Percentiles rank a stretch among this genome's conserved stretches.
These are phyloP conservation scores for Lasiommata megera DNA, from an alignment of 2,888 invertebrate species.

Conservation along the genomic window DNA sequence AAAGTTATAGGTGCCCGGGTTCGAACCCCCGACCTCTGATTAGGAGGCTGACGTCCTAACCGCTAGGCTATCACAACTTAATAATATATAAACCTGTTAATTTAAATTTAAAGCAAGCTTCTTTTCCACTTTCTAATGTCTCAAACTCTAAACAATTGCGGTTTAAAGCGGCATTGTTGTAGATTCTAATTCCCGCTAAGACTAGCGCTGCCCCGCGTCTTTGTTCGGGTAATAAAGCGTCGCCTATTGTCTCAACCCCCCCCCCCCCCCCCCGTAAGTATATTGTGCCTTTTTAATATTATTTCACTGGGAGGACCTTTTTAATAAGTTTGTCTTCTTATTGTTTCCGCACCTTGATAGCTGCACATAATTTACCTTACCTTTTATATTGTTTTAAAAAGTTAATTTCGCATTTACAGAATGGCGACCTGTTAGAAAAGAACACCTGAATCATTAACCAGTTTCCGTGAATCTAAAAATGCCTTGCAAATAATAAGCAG, in stretches of 20 bases:
- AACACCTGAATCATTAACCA: no score
- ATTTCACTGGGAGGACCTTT: slow-evolving; percentile 29
- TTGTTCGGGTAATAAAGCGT: slow-evolving; percentile 33
- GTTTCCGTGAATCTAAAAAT: no score
- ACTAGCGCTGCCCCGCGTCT: slow-evolving; percentile 32
- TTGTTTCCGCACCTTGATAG: slow-evolving; percentile 25
- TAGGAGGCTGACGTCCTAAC: no score
- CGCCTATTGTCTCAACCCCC: slow-evolving; percentile 31
- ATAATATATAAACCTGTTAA: no score
- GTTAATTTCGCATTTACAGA: not conserved
- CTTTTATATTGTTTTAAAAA: not conserved
- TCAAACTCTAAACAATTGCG: slow-evolving; percentile 21
- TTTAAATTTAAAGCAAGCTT: no score
- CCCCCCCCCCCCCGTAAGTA: slow-evolving; percentile 27
- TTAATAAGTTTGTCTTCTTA: slow-evolving; percentile 31
- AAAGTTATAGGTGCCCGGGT: no score
- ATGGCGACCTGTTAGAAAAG: not conserved
- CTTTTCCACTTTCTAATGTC: not conserved
- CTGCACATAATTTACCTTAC: slow-evolving; percentile 1
- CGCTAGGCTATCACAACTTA: no score
- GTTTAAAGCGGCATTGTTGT: slow-evolving; percentile 24
- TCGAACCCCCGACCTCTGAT: no score
- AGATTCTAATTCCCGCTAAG: slow-evolving; percentile 31
- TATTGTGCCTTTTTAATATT: slow-evolving; percentile 27
- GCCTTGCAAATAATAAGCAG: no score